Evolutionary conservation across 2,888 invertebrate species (phyloP), one percentile per base, ranked within the genome.

Genomic region (Branchinecta sandiegonensis): DNA sequence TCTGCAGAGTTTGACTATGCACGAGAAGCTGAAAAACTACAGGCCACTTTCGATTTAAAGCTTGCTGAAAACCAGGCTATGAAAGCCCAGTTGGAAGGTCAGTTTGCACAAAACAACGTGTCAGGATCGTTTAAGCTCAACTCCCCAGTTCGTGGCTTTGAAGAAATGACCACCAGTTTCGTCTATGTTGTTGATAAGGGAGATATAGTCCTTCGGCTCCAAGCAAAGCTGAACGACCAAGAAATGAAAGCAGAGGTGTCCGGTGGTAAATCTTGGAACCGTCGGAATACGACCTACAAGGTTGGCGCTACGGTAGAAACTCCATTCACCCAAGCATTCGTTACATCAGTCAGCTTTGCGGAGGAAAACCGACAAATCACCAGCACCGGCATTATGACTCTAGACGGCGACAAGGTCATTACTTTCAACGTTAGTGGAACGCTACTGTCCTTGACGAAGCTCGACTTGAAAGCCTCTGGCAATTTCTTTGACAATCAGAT

Each of bases 131-230:
- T 70, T 48, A 56, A 14, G 8, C 66, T 71, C 14, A 48, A 13
- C 11, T 71, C 72, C n/a, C 69, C 73, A 17, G 70, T 72, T 37
- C 46, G 17, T 64, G 71, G 70, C 9, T 73, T 69, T 63, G 69
- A 72, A 48, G 48, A 70, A 17, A 70, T 67, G 23, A 46, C 68
- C 17, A 67, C 67, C 14, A 65, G 68, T 11, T 63, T 67, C 14
- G 46, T 10, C 13, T 65, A 66, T 56, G 47, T 1, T 8, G n/a
- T 37, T n/a, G 50, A 47, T 11, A 47, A 14, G 13, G 47, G 14
- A 7, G 48, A 68, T 8, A 37, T 67, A 12, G 66, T 46, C 48
- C 17, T 70, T 46, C n/a, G 66, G 11, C n/a, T 50, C 47, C 66
- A 65, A 65, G 37, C 64, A 11, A 47, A 65, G 23, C 67, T 69